Evolutionary conservation across 2,797 vertebrate species (phyloP).

Genomic region (Sebastes iracundus): DNA sequence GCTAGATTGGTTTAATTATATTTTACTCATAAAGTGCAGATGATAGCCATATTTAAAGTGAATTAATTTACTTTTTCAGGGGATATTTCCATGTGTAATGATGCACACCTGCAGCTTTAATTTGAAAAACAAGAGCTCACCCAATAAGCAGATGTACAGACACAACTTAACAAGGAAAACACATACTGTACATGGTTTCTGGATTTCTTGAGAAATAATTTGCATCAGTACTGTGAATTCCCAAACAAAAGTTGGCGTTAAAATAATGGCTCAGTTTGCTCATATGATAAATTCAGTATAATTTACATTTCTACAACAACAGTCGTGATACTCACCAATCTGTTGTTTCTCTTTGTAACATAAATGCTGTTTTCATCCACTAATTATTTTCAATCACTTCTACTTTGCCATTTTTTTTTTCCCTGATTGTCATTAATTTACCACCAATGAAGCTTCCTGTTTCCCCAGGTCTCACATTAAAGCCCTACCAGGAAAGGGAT

Average conservation of each 20-base stretch:
- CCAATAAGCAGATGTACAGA: background rate
- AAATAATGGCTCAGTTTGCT: background rate
- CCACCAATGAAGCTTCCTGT: background rate
- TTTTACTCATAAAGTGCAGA: background rate
- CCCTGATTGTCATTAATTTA: background rate
- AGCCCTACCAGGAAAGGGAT: background rate
- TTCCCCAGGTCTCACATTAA: background rate
- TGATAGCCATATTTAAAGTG: background rate
- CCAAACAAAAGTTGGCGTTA: background rate
- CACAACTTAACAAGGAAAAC: background rate
- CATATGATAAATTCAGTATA: background rate
- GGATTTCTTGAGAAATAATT: background rate
- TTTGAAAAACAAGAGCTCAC: background rate
- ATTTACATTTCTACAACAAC: background rate
- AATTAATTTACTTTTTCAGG: background rate
- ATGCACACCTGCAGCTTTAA: background rate
- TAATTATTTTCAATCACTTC: background rate
- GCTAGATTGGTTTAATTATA: background rate
- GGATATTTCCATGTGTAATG: background rate
- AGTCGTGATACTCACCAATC: background rate
- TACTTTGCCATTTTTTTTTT: background rate
- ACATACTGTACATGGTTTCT: background rate
- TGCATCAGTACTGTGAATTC: background rate
- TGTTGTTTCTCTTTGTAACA: background rate
- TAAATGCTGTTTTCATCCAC: background rate